Percentiles rank a stretch among this genome's conserved stretches.
phyloP scores from a whole-genome alignment of 2,113 vertebrate genomes.

The Zootoca vivipara region DNA sequence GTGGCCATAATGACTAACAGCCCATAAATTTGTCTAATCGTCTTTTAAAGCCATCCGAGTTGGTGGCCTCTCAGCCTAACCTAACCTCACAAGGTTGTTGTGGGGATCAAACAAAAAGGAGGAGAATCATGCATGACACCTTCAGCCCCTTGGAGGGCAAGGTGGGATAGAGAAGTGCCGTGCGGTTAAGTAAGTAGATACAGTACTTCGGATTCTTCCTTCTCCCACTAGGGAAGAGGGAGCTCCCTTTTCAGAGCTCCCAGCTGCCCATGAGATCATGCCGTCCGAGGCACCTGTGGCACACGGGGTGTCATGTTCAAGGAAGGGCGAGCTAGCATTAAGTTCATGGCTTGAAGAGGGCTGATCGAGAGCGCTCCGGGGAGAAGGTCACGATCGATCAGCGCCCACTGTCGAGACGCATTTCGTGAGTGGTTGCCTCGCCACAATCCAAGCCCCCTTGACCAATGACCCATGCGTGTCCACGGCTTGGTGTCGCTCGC shows the following conservation, averaged over 20 bases:
- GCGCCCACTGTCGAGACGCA: slow-evolving; percentile 84
- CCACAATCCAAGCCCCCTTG: slow-evolving; percentile 80
- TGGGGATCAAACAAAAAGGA: background rate
- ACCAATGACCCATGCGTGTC: slow-evolving; percentile 82
- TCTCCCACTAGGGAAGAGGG: background rate
- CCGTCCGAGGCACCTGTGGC: background rate
- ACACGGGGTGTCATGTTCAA: slow-evolving; percentile 63
- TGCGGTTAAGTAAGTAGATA: background rate
- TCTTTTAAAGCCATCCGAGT: no score
- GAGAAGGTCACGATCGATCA: slow-evolving; percentile 84
- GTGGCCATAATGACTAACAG: no score
- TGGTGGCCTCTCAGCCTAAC: no score
- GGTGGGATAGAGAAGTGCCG: background rate
- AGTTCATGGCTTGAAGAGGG: slow-evolving; percentile 70
- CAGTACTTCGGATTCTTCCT: background rate
- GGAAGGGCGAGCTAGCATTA: slow-evolving; percentile 64
- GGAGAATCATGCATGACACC: no score
- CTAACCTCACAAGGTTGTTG: background rate
- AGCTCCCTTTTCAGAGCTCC: background rate
- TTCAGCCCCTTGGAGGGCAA: no score
- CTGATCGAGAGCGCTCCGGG: slow-evolving; percentile 66
- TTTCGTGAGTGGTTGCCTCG: slow-evolving; percentile 88
- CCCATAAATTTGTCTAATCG: no score
- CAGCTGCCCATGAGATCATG: background rate
- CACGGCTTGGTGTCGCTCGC: slow-evolving; percentile 65